Base-by-base conservation (phyloP, 1,140 invertebrate species). In the Aphaenogaster floridana region DNA sequence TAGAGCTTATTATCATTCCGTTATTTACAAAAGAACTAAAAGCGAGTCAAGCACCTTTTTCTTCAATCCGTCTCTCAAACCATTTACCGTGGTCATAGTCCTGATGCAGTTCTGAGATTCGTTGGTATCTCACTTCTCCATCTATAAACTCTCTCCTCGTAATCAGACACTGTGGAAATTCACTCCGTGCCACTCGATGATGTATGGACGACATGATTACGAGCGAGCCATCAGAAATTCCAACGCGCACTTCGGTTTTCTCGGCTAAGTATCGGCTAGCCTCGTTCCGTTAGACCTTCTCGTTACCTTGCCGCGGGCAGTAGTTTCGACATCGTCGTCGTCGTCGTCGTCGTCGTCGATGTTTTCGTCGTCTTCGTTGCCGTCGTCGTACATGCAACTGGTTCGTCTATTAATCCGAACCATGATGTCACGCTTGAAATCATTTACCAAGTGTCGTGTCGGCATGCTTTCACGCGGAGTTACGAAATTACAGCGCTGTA, bases 221-320 rank as follows among this genome's bases (percentile, higher is more conserved):
- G 80, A 81, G 42, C 78, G 48, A 54, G 21, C 50, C 9, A 66
- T 74, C 54, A 81, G 69, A 84, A 83, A 76, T 76, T 61, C 80
- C 54, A 54, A 76, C 54, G 68, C 68, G 80, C 72, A 50, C 54
- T 57, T 84, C 8, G 80, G n/a, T 84, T 84, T 84, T 76, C 80
- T 74, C 69, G 36, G 48, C 36, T 86, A 61, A 79, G 39, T 57
- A 48, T 89, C 74, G 76, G 74, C 86, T 80, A 86, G 61, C 78
- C 88, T 69, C 48, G 77, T 42, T 72, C 61, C 28, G 71, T 72
- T 77, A 87, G 79, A 59, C 69, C 87, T 81, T 87, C 83, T 86
- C 81, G 89, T 91, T 94, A 94, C 94, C 94, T 94, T 94, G 93
- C 93, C 93, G 90, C 88, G 39, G 92, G 93, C 92, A 21, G 13